A percentile compares a stretch with the other conserved stretches of the same genome.
Conservation (phyloP, 2,888 invertebrate species). For the Synanthedon andrenaeformis region DNA sequence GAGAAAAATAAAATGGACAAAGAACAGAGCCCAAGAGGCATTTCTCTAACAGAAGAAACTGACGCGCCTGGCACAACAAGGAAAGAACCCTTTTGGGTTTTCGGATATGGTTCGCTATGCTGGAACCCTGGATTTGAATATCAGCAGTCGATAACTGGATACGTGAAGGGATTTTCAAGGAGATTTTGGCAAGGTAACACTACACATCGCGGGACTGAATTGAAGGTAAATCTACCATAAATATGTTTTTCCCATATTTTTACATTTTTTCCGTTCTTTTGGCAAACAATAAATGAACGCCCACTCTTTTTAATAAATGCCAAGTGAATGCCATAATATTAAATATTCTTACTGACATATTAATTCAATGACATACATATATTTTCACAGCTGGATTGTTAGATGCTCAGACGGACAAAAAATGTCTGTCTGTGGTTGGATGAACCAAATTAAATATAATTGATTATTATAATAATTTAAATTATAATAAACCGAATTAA, state of each 20-base stretch:
- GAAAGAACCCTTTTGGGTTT: slow-evolving; percentile 82
- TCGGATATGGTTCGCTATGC: slow-evolving; percentile 95
- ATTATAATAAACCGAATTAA: too few species aligned
- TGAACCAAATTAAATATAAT: too few species aligned
- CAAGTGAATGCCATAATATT: too few species aligned
- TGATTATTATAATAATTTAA: too few species aligned
- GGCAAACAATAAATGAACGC: too few species aligned
- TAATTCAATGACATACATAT: too few species aligned
- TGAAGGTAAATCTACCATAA: slow-evolving; percentile 56
- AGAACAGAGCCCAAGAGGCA: slow-evolving; percentile 4
- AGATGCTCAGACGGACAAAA: too few species aligned
- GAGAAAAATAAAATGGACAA: slow-evolving; percentile 4
- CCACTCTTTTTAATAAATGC: too few species aligned
- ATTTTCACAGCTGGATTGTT: too few species aligned
- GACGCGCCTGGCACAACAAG: slow-evolving; percentile 16
- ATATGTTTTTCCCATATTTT: not conserved
- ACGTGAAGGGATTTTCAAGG: slow-evolving; percentile 82
- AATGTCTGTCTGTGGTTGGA: too few species aligned
- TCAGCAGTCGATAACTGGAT: slow-evolving; percentile 83
- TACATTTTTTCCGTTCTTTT: too few species aligned
- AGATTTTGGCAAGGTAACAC: slow-evolving; percentile 95
- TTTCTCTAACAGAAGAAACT: slow-evolving; percentile 3
- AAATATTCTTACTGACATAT: too few species aligned
- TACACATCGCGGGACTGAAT: slow-evolving; percentile 80
- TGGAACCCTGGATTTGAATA: slow-evolving; percentile 95